phyloP scores from a whole-genome alignment of 2,113 vertebrate genomes.

The Gnathonemus longibarbis region DNA sequence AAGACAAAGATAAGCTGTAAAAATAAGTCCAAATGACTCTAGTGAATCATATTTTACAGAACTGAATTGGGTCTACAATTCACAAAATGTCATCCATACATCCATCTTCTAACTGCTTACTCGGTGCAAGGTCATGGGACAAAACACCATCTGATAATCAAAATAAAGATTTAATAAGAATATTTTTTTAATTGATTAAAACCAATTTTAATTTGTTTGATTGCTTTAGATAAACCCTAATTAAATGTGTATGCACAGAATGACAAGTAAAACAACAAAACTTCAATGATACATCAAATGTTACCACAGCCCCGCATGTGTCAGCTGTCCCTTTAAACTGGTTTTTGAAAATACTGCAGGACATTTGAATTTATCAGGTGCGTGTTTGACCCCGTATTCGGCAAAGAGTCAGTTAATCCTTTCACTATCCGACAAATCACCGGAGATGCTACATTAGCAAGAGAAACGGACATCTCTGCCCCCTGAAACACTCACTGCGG shows the following conservation, averaged over 20 bases:
- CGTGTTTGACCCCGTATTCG: not conserved
- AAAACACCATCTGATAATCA: not conserved
- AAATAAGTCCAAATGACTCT: not conserved
- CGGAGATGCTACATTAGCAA: slow-evolving; percentile 5
- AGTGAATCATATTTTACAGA: not conserved
- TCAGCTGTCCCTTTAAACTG: not conserved
- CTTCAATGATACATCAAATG: not conserved
- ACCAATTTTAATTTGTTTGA: not conserved
- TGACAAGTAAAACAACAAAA: not conserved
- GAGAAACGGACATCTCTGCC: not conserved
- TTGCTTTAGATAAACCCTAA: not conserved
- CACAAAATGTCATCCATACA: not conserved
- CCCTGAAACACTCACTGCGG: not conserved
- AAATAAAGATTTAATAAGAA: not conserved
- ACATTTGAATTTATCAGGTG: slow-evolving; percentile 19
- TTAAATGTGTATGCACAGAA: not conserved
- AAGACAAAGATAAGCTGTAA: not conserved
- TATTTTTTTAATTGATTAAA: not conserved
- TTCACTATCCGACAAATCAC: not conserved
- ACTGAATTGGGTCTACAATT: not conserved
- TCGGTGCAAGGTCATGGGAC: not conserved
- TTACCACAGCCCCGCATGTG: not conserved
- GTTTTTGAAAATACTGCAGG: slow-evolving; percentile 6
- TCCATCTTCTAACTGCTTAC: not conserved
- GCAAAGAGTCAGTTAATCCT: not conserved